Base-by-base conservation (phyloP, 2,797 vertebrate species). In the Alca torda region DNA sequence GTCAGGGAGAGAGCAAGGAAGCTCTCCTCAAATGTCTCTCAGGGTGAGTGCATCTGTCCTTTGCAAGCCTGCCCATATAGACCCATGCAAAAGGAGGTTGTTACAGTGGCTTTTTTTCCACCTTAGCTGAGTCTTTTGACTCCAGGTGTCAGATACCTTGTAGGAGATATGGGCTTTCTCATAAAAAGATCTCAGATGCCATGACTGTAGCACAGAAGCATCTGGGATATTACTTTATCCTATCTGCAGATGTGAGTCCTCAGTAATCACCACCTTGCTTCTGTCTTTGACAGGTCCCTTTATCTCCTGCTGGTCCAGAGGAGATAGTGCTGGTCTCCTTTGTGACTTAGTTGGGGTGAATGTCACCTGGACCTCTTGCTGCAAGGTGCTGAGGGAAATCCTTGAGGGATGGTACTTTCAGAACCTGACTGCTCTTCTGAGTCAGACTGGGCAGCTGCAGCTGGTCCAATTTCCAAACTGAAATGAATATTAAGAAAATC, bases 361-460 rank as follows among this genome's bases (percentile, higher is more conserved):
- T 1, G 1, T 54, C 43, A 41, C 67, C 31, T 33, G 37, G 24
- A 45, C 6, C 41, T 56, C 54, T 35, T 2, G 0, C 18, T 83
- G 60, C 39, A 26, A 51, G 24, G 5, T 30, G 24, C 23, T 39
- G 10, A 64, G 41, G 56, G 31, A 73, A 61, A 63, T 11, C 46
- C 74, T 26, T 51, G 53, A 54, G 17, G 8, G 25, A 28, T 3
- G 10, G 16, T 11, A 50, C 35, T 54, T 76, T 13, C 25, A 63
- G 72, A 79, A 51, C 23, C 15, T 79, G 39, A 15, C 63, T n/a
- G 76, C 45, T 82, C 59, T 60, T 59, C 57, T 76, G 2, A 0
- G 20, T 30, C 41, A 72, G 30, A 18, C 30, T 8, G 63, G 23
- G 60, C 33, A 75, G 33, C n/a, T 70, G 73, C 19, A 81, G 13